Percentiles rank a stretch among this genome's conserved stretches.
Conservation (phyloP, 2,113 vertebrate species). For the Pterophyllum scalare region DNA sequence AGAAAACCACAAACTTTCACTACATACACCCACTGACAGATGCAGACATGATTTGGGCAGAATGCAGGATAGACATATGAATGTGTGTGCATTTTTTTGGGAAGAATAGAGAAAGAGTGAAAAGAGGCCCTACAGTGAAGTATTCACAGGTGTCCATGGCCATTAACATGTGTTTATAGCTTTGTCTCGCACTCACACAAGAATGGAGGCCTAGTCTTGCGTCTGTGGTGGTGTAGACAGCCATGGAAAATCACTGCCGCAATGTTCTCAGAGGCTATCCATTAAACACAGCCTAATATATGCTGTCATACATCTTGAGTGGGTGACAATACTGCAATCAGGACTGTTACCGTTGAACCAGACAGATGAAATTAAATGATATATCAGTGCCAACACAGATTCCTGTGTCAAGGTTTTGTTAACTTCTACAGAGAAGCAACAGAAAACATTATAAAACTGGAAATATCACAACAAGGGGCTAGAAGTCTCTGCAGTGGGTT, state of each 20-base stretch:
- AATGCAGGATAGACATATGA: slow-evolving; percentile 23
- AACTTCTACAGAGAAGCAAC: background rate
- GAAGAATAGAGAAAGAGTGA: slow-evolving; percentile 1
- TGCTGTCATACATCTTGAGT: slow-evolving; percentile 28
- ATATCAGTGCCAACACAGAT: background rate
- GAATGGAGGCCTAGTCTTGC: slow-evolving; percentile 35
- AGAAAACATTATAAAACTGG: background rate
- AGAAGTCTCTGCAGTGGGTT: background rate
- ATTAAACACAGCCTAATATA: slow-evolving; percentile 33
- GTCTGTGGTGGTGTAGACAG: slow-evolving; percentile 15
- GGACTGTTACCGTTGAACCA: slow-evolving; percentile 11
- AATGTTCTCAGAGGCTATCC: slow-evolving; percentile 35
- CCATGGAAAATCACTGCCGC: slow-evolving; percentile 53
- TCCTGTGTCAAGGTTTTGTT: no score
- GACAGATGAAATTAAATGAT: background rate
- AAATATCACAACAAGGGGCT: background rate
- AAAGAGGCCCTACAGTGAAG: slow-evolving; percentile 56
- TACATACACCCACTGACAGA: slow-evolving; percentile 46
- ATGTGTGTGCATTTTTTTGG: background rate
- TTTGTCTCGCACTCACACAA: slow-evolving; percentile 48
- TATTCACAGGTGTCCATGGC: slow-evolving; percentile 70
- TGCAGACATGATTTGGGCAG: slow-evolving; percentile 54
- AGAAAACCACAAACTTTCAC: slow-evolving; percentile 66
- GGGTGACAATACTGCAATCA: slow-evolving; percentile 34
- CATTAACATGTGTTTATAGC: slow-evolving; percentile 72